Conservation (phyloP, 2,113 vertebrate species). For the Nothobranchius kuhntae region DNA sequence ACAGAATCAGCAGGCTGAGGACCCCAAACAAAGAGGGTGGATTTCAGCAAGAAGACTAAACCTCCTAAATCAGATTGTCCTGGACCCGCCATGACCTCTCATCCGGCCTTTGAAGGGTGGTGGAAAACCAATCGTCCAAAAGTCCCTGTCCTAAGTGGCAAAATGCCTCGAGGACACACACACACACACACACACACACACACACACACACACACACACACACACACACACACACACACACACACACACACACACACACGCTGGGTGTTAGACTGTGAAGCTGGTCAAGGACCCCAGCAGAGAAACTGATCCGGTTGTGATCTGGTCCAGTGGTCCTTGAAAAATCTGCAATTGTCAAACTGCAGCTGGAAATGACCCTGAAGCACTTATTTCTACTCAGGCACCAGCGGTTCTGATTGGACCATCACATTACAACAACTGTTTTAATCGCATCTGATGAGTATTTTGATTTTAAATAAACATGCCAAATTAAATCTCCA, state of each 20-base stretch:
- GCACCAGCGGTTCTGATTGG: no score
- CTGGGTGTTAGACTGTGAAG: neutral
- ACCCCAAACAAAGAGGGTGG: conserved; percentile 60
- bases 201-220: conserved; percentile 4
- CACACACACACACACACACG: no score
- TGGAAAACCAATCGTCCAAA: conserved; percentile 46
- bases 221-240: no score
- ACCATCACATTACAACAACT: no score
- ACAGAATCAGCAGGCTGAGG: conserved; percentile 4
- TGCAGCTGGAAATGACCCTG: conserved; percentile 16
- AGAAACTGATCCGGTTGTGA: neutral
- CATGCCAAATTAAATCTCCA: no score
- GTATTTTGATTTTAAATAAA: no score
- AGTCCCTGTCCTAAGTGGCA: conserved; percentile 61
- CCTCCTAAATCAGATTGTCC: conserved; percentile 67
- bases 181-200: conserved; percentile 15
- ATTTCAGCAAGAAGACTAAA: conserved; percentile 57
- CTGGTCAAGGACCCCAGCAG: no score
- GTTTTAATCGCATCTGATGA: no score
- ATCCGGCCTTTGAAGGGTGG: conserved; percentile 62
- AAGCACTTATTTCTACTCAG: no score
- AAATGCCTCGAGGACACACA: conserved; percentile 53
- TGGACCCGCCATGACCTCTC: conserved; percentile 49
- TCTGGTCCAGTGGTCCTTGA: conserved; percentile 25
- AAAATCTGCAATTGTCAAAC: conserved; percentile 25